Evolutionary conservation across 2,797 vertebrate genomes (phyloP).

Genomic region (Lates japonicus): DNA sequence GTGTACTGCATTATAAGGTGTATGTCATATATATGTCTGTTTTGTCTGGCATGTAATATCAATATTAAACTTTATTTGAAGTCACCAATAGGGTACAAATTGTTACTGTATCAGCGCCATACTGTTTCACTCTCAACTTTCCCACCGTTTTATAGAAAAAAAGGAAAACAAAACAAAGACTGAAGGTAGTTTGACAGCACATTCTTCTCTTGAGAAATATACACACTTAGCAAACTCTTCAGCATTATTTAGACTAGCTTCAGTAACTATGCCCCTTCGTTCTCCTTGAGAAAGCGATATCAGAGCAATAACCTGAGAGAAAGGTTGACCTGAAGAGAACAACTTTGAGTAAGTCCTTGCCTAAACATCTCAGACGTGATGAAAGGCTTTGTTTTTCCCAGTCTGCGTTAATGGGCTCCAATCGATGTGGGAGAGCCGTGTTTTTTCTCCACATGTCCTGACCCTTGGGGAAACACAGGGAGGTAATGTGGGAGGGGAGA

Average conservation of each 20-base stretch:
- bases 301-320: constrained; percentile 34
- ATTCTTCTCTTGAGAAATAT: constrained; percentile 34
- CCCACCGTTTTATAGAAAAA: constrained; percentile 1
- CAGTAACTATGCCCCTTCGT: constrained; percentile 1
- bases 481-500: constrained; percentile 63
- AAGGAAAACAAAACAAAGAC: constrained; percentile 13
- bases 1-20: not conserved
- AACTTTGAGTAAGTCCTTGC: constrained; percentile 65
- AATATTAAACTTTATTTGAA: not conserved
- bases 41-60: not conserved
- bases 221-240: constrained; percentile 30
- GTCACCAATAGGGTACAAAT: not conserved
- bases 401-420: constrained; percentile 69
- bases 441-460: constrained; percentile 63
- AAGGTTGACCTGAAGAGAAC: constrained; percentile 53
- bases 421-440: constrained; percentile 71
- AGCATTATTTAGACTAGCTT: constrained; percentile 29
- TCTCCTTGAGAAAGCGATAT: constrained; percentile 21
- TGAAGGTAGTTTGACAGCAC: constrained; percentile 3
- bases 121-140: constrained; percentile 21
- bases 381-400: constrained; percentile 80
- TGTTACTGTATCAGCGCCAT: not conserved
- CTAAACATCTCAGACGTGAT: constrained; percentile 75
- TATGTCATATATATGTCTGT: not conserved
- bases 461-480: constrained; percentile 63